A percentile compares a stretch with the other conserved stretches of the same genome.
These are phyloP conservation scores for Caenorhabditis sulstoni DNA, from an alignment of 2,888 invertebrate species.

Conservation along the genomic window DNA sequence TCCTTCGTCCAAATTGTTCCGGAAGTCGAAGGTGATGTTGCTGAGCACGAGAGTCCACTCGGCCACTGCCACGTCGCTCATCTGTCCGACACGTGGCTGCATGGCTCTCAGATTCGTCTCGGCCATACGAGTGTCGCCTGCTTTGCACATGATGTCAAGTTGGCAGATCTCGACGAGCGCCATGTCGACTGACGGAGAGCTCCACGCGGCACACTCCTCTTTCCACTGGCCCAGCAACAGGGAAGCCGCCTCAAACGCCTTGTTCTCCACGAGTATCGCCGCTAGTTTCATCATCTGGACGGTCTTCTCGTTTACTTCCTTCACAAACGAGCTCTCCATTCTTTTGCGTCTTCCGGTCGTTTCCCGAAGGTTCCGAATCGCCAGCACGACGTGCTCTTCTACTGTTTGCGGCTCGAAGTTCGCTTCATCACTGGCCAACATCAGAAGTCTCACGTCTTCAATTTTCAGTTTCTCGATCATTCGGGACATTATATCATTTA, in stretches of 20 bases:
- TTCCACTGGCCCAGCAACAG: slow-evolving; percentile 29
- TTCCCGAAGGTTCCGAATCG: slow-evolving; percentile 12
- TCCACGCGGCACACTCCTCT: slow-evolving; percentile 37
- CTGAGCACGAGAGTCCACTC: slow-evolving; percentile 31
- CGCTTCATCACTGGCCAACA: slow-evolving; percentile 1
- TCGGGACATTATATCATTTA: not conserved
- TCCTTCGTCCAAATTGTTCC: slow-evolving; percentile 36
- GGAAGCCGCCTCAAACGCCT: slow-evolving; percentile 33
- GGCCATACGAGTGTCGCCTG: slow-evolving; percentile 29
- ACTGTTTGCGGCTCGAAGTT: slow-evolving; percentile 23
- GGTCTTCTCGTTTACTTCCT: slow-evolving; percentile 17
- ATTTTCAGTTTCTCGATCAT: not conserved
- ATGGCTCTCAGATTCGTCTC: slow-evolving; percentile 30
- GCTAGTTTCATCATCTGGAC: slow-evolving; percentile 16
- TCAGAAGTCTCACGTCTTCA: slow-evolving; percentile 25
- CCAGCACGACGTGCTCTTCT: slow-evolving; percentile 30
- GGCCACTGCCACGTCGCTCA: slow-evolving; percentile 37
- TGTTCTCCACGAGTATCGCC: slow-evolving; percentile 12
- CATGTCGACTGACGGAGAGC: slow-evolving; percentile 13
- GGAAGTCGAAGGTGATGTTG: slow-evolving; percentile 41
- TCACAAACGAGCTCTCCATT: not conserved
- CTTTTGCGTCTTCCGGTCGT: not conserved
- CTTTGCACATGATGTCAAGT: slow-evolving; percentile 17
- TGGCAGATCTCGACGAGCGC: slow-evolving; percentile 34
- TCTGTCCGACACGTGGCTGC: not conserved